Conservation (phyloP, 1,140 invertebrate genomes). For the Drosophila kohkoa region DNA sequence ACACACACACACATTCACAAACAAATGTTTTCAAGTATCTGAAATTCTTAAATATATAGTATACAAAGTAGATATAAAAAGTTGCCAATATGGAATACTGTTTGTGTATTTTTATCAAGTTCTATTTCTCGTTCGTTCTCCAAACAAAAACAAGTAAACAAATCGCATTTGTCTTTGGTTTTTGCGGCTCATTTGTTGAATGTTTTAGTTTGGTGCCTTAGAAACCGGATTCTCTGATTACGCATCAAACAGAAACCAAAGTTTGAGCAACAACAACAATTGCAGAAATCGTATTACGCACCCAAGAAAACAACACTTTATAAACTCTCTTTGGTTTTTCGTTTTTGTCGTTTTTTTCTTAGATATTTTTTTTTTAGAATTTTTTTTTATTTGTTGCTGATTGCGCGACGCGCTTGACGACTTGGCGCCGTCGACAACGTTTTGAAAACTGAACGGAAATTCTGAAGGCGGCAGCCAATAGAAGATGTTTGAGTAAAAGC, state of each 20-base stretch:
- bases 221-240: slow-evolving; percentile 51
- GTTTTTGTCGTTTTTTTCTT: not conserved
- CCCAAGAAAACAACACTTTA: slow-evolving; percentile 45
- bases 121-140: slow-evolving; percentile 41
- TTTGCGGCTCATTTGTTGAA: slow-evolving; percentile 16
- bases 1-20: slow-evolving; percentile 5
- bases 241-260: slow-evolving; percentile 22
- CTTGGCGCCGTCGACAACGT: slow-evolving; percentile 62
- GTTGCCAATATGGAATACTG: slow-evolving; percentile 42
- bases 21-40: slow-evolving; percentile 13
- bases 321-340: slow-evolving; percentile 19
- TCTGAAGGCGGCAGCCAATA: slow-evolving; percentile 51
- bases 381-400: not conserved
- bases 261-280: slow-evolving; percentile 3
- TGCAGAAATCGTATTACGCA: slow-evolving; percentile 54
- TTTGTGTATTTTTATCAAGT: slow-evolving; percentile 67
- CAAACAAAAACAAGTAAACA: slow-evolving; percentile 42
- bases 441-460: slow-evolving; percentile 70
- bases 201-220: slow-evolving; percentile 12
- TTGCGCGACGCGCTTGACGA: slow-evolving; percentile 44
- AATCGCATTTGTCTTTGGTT: not conserved
- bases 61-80: slow-evolving; percentile 25
- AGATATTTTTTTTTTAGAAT: slow-evolving; percentile 22
- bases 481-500: slow-evolving; percentile 65
- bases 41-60: slow-evolving; percentile 25